Evolutionary conservation across 2,888 invertebrate species (phyloP).

Genomic region (Melitaea athalia): DNA sequence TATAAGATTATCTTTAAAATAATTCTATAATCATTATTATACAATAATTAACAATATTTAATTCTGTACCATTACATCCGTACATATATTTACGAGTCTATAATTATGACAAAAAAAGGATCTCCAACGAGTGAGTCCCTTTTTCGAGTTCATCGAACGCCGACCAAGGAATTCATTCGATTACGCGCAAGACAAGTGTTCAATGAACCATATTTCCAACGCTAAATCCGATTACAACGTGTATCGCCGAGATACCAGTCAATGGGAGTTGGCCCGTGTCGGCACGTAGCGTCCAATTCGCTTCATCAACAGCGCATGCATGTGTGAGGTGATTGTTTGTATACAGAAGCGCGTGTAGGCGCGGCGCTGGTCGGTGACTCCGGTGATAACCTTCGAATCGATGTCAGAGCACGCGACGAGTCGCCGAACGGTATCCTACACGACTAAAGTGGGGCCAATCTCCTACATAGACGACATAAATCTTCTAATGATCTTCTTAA

Average conservation of each 20-base stretch:
- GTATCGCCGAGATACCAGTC: constrained; percentile 54
- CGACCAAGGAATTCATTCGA: constrained; percentile 33
- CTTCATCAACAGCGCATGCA: constrained; percentile 32
- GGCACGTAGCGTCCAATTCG: constrained; percentile 29
- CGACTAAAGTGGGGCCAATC: constrained; percentile 39
- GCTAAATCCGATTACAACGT: constrained; percentile 31
- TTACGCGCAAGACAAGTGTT: constrained; percentile 28
- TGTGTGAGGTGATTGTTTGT: constrained; percentile 52
- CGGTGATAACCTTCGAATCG: constrained; percentile 77
- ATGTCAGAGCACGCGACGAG: constrained; percentile 68
- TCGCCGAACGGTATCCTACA: constrained; percentile 58
- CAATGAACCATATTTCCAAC: constrained; percentile 31
- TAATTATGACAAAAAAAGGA: constrained; percentile 6
- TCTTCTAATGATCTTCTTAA: constrained; percentile 18
- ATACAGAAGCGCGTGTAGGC: constrained; percentile 68
- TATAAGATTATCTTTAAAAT: too few species aligned
- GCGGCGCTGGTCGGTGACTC: constrained; percentile 78
- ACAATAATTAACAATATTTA: constrained; percentile 10
- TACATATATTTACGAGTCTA: constrained; percentile 16
- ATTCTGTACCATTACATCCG: constrained; percentile 15
- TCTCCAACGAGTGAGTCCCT: background rate
- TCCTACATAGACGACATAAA: constrained; percentile 33
- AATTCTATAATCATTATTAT: background rate
- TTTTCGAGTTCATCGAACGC: constrained; percentile 36
- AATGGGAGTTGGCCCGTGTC: constrained; percentile 47